Evolutionary conservation across 2,113 vertebrate genomes (phyloP).

Genomic region (Seriola quinqueradiata): DNA sequence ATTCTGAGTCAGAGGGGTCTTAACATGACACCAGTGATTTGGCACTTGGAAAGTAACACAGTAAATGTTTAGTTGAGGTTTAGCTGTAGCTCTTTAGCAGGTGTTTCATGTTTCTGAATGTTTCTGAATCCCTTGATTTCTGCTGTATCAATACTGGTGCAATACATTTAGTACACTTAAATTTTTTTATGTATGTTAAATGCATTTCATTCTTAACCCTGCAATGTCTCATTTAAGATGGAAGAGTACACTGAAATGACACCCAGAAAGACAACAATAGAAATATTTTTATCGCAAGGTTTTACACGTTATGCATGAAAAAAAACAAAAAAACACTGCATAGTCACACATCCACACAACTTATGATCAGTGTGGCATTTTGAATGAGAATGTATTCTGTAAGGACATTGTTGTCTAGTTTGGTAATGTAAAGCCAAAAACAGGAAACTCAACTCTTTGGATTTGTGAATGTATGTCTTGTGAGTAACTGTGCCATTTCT

Average conservation of each 20-base stretch:
- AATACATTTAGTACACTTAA: not conserved
- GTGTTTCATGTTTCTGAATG: constrained; percentile 50
- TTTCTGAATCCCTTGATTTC: constrained; percentile 30
- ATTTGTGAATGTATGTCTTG: constrained; percentile 74
- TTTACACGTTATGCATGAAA: constrained; percentile 54
- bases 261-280: not conserved
- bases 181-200: not conserved
- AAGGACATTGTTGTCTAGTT: constrained; percentile 56
- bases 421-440: constrained; percentile 46
- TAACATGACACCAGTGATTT: constrained; percentile 17
- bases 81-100: constrained; percentile 38
- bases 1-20: constrained; percentile 19
- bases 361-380: constrained; percentile 51
- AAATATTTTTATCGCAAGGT: constrained; percentile 29
- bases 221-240: not conserved
- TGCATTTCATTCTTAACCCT: constrained; percentile 19
- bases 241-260: constrained; percentile 12
- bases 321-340: not conserved
- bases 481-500: constrained; percentile 68
- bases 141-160: constrained; percentile 12
- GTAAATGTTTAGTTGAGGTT: constrained; percentile 49
- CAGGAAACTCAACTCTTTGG: constrained; percentile 55
- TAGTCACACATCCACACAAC: constrained; percentile 35
- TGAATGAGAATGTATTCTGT: constrained; percentile 73
- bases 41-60: constrained; percentile 24